Evolutionary conservation across 1,140 invertebrate genomes (phyloP), one percentile per base, ranked within the genome.

Genomic region (Dreissena polymorpha): DNA sequence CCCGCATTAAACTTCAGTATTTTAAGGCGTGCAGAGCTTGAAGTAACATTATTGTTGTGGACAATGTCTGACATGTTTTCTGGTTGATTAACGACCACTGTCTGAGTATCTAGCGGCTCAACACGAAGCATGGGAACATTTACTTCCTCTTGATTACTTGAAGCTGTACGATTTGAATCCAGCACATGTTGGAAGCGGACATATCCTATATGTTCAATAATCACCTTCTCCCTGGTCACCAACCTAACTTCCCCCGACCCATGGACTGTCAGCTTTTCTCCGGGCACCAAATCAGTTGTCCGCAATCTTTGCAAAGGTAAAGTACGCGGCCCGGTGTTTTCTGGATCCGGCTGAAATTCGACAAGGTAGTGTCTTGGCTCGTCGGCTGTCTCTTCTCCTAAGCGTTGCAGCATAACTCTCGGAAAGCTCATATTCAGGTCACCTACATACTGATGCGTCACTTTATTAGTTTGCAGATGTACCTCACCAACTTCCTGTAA

Each of bases 401-500:
- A 2, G 39, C 39, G 39, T 39, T 39, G 39, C 39, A 39, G 39
- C 39, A 39, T 39, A 39, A 39, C 39, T 39, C 3, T 39, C 3
- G 39, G 39, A 39, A 39, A 50, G 21, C 64, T 23, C 16, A 78
- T 25, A 69, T 78, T 78, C 67, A 69, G 29, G 14, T 78, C 64
- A 27, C 76, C 76, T 18, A 78, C 76, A 21, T 69, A 23, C 55
- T 78, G 76, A 16, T 68, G 25, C 14, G 68, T 53, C 18, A 68
- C 53, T 27, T 78, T 65, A 55, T 21, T 29, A 10, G 76, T 64
- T 29, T 78, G 63, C 25, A 78, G 51, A 5, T 70, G 12, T 6
- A 78, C 39, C 18, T 78, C 63, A 6, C 76, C 76, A 7, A 78
- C 76, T 70, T 65, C 53, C 67, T 78, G 76, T 57, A 78, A 57